Conservation (phyloP, 2,888 invertebrate species). For the Nephrotoma guestfalica region DNA sequence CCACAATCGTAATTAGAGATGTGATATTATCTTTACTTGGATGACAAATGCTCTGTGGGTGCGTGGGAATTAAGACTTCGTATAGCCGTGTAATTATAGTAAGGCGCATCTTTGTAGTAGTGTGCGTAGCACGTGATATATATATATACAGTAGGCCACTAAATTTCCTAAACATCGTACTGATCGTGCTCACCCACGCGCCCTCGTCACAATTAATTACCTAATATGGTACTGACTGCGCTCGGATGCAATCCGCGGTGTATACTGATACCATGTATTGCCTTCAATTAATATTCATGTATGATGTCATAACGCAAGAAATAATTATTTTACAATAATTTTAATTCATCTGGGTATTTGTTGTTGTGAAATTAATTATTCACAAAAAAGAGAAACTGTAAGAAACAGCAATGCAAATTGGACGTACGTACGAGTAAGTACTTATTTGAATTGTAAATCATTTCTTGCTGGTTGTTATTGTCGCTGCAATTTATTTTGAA, state of each 20-base stretch:
- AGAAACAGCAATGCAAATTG: not conserved
- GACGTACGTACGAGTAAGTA: not conserved
- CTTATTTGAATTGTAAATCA: not conserved
- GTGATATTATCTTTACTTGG: not conserved
- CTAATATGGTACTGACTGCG: not conserved
- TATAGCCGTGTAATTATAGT: too few species aligned
- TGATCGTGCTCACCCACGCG: not conserved
- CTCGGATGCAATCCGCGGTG: not conserved
- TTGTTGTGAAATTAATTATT: not conserved
- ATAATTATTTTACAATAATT: not conserved
- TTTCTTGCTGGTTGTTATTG: not conserved
- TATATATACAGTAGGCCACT: not conserved
- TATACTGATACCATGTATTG: not conserved
- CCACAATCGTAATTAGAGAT: not conserved
- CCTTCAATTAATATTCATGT: not conserved
- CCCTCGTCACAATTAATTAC: not conserved
- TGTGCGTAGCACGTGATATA: not conserved
- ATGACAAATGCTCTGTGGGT: not conserved
- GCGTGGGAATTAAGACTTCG: too few species aligned
- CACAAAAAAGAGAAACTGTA: not conserved
- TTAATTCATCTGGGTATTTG: not conserved
- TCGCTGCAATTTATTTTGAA: not conserved
- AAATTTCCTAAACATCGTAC: not conserved
- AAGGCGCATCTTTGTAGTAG: not conserved
- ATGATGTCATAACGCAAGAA: not conserved